Evolutionary conservation across 2,888 invertebrate genomes (phyloP), one percentile per base, ranked within the genome.

Genomic region (Ypsolopha sequella): DNA sequence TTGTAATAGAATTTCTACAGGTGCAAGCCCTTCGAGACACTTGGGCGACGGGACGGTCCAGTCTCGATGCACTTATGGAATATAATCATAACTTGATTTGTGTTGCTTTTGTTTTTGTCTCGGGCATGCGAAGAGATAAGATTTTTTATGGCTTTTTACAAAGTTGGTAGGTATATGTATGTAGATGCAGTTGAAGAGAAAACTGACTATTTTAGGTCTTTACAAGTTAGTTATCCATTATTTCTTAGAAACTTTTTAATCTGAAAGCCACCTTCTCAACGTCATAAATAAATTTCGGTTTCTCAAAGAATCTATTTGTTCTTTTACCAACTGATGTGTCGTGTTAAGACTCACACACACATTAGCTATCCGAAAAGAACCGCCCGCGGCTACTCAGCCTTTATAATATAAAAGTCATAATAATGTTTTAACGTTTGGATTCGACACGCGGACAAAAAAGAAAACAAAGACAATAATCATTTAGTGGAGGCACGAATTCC

Each of bases 401-500:
- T 60, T 58, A 62, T 61, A 66, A 65, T 66, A 68, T 69, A 70
- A 68, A 68, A 68, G 65, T 72, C 69, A 70, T 71, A 71, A 69
- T 73, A 73, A 73, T 70, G 68, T 66, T 73, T 66, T 65, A 71
- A 73, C 66, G 66, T 73, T 70, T 66, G 66, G 68, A 72, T 70
- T 68, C 65, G 66, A 71, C 64, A 62, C 63, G 63, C 67, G 61
- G 64, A 62, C 65, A 67, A 71, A 72, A 54, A 73, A 72, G 61
- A 71, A 73, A 70, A 72, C 67, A 71, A 70, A 69, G 67, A 63
- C 64, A 70, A 68, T 71, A 71, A 73, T 73, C 74, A 74, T 75
- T 75, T 74, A 74, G 73, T 73, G 70, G 63, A 69, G 70, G 71
- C 70, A 73, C 71, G 71, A 70, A 76, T 74, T 74, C 73, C 74